Base-by-base conservation (phyloP, 1,140 invertebrate species). In the Belonocnema kinseyi region DNA sequence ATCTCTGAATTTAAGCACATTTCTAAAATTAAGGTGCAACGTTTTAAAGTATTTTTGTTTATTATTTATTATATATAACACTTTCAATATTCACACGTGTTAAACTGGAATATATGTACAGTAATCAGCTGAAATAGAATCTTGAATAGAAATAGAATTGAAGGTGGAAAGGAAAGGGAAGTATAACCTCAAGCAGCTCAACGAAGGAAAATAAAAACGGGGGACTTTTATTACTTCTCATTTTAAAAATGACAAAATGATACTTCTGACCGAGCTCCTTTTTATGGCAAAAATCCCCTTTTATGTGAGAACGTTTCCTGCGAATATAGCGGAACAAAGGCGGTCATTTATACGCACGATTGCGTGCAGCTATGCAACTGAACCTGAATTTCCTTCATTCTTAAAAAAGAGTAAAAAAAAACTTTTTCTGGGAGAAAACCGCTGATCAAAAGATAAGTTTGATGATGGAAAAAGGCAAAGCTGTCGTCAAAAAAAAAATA, bases 301-400 rank as follows among this genome's bases (percentile, higher is more conserved):
- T 66, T 66, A 66, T 66, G 58, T 66, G 58, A 66, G 14, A 66
- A 66, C 58, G 58, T 66, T 66, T 66, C 58, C 58, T 66, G 58
- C 58, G 58, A 66, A 66, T 66, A 66, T 40, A 16, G 21, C 58
- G 33, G 58, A 66, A 66, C 58, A 66, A 66, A 66, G 58, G 58
- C 58, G 33, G 58, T 66, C 58, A 66, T 66, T 66, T 66, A 66
- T 66, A 66, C 58, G 58, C 58, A 66, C 26, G 58, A 66, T 66
- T 66, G 58, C 58, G 26, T 66, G 58, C 58, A 40, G 58, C 58
- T 16, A 66, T 66, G 58, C 58, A 66, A 16, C 58, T 40, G 33
- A 40, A 66, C 58, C 40, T 66, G 58, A 26, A 66, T 66, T 66
- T 66, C 58, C 58, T 66, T 66, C 8, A 66, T 13, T 16, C 33